Base-by-base conservation (phyloP, 2,113 vertebrate genomes). In the Urocolius indicus region DNA sequence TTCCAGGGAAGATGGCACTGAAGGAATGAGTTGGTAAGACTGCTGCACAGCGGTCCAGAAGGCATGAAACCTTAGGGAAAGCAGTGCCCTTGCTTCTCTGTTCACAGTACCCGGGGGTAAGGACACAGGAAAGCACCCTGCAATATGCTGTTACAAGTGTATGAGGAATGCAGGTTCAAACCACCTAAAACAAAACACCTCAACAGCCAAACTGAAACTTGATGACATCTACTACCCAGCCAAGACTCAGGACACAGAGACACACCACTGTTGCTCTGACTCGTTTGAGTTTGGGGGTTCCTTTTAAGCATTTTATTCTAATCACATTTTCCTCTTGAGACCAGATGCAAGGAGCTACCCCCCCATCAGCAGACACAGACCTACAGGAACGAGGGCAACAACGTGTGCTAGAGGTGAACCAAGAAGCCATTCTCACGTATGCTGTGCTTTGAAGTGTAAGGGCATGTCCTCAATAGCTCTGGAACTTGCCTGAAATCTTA, bases 271-370 rank as follows among this genome's bases (percentile, higher is more conserved):
- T 5, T 76, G 8, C 10, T 41, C 29, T 38, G 7, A 27, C 32
- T 62, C 17, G 3, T 11, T 17, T 26, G 38, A 12, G 9, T 30
- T 10, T 8, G 18, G 32, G 23, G 34, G 34, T 18, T 41, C 27
- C 41, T 63, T 4, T 17, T 2, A 1, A 1, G 5, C 4, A 5
- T 5, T 72, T 69, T 65, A 13, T 69, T 65, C 61, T 55, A 68
- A 54, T 58, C 27, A 27, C 16, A 30, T 73, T 57, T 67, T 72
- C 17, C 26, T 73, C n/a, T 38, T 29, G 22, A 66, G 46, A 61
- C 52, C 3, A 59, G 38, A 54, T 46, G 23, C 13, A 34, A 65
- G 0, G 0, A 89, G 9, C 4, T 46, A 54, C 20, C 29, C 9
- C 13, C 32, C 63, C 30, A 15, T 63, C n/a, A 68, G 51, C 19